Conservation (phyloP, 2,888 invertebrate genomes). For the Dysmachus trigonus region DNA sequence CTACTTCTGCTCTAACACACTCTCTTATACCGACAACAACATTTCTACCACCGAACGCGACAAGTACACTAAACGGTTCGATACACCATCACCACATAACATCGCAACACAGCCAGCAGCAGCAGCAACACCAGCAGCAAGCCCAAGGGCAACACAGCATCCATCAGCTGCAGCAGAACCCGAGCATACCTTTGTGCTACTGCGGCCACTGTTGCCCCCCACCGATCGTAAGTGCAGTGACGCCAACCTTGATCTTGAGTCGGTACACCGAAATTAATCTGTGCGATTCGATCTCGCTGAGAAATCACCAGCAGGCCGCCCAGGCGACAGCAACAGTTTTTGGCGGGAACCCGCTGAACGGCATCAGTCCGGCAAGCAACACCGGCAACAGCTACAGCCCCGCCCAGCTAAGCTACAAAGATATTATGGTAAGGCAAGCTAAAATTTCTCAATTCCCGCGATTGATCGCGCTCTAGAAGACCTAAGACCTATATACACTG, state of each 20-base stretch:
- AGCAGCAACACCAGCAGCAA: constrained; percentile 48
- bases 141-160: constrained; percentile 44
- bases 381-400: not conserved
- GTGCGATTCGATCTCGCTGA: constrained; percentile 53
- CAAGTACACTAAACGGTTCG: constrained; percentile 49
- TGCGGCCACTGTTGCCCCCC: constrained; percentile 54
- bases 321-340: constrained; percentile 47
- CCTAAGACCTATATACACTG: not conserved
- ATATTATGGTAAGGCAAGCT: constrained; percentile 51
- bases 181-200: constrained; percentile 52
- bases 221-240: constrained; percentile 51
- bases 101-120: constrained; percentile 50
- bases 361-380: constrained; percentile 22
- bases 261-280: constrained; percentile 56
- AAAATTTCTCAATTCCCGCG: not conserved
- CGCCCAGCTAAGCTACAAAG: constrained; percentile 48
- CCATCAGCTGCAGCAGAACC: constrained; percentile 45
- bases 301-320: constrained; percentile 57
- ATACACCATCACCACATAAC: constrained; percentile 49
- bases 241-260: constrained; percentile 55
- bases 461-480: not conserved
- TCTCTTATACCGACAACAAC: constrained; percentile 42
- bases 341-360: constrained; percentile 41
- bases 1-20: constrained; percentile 38
- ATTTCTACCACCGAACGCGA: constrained; percentile 33